These are phyloP conservation scores for Aix galericulata DNA, from an alignment of 2,113 vertebrate species.

Conservation along the genomic window DNA sequence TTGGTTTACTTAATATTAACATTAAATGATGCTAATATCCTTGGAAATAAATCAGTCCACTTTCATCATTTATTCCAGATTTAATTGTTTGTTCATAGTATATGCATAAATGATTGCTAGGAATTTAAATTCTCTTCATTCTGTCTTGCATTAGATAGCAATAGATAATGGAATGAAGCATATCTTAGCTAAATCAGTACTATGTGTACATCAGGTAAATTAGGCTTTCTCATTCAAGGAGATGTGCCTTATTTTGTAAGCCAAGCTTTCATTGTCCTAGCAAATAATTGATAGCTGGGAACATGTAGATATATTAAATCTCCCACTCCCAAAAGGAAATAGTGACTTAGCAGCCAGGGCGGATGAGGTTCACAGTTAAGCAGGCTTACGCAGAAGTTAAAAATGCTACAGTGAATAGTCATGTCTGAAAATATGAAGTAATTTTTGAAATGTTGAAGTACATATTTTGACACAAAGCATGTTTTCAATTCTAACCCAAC, in stretches of 20 bases:
- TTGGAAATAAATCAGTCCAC: not conserved
- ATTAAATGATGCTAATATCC: not conserved
- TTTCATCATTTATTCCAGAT: not conserved
- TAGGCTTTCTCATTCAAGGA: not conserved
- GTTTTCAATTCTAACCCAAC: not conserved
- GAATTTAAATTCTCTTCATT: not conserved
- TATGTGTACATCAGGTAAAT: not conserved
- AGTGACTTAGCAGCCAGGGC: not conserved
- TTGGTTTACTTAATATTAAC: not conserved
- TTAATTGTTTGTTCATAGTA: not conserved
- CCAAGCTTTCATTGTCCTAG: not conserved
- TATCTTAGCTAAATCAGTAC: not conserved
- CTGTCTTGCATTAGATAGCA: not conserved
- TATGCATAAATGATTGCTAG: not conserved
- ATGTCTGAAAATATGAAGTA: not conserved
- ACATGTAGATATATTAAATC: not conserved
- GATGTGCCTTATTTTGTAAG: not conserved
- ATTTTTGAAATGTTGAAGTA: not conserved
- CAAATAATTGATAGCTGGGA: not conserved
- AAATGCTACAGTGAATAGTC: not conserved
- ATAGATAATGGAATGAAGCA: not conserved
- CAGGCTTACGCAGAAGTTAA: not conserved
- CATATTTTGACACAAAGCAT: not conserved
- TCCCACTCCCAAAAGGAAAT: not conserved
- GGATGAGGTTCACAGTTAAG: not conserved